Percentiles rank a stretch among this genome's conserved stretches.
Conservation (phyloP, 2,888 invertebrate genomes). For the Drosophila bunnanda region DNA sequence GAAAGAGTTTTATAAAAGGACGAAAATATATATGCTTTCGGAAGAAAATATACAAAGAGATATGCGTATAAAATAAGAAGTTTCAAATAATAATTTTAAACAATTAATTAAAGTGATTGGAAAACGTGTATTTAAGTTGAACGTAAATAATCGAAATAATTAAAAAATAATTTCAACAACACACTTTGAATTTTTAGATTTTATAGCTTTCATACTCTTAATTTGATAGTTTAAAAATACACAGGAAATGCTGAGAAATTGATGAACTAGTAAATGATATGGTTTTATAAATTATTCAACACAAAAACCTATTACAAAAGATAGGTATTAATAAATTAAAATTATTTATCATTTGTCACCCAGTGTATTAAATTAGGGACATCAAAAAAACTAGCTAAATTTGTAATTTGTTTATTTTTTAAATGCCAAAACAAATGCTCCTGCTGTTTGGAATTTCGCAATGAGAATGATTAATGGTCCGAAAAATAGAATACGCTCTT, state of each 20-base stretch:
- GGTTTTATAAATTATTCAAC: not conserved
- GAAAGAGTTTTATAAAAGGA: too few species aligned
- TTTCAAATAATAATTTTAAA: too few species aligned
- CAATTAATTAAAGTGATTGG: too few species aligned
- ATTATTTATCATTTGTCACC: not conserved
- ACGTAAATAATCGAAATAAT: too few species aligned
- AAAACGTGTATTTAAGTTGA: too few species aligned
- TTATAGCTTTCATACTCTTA: too few species aligned
- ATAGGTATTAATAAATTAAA: not conserved
- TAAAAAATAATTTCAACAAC: too few species aligned
- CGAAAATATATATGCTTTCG: too few species aligned
- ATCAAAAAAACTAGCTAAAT: not conserved
- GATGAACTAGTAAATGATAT: not conserved
- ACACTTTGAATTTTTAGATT: too few species aligned
- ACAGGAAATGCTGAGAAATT: not conserved
- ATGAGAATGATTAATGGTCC: conserved; percentile 66
- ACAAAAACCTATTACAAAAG: too few species aligned
- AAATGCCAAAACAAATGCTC: conserved; percentile 22
- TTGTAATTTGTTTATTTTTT: conserved; percentile 18
- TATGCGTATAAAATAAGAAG: too few species aligned
- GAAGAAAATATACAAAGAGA: too few species aligned
- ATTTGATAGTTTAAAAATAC: not conserved
- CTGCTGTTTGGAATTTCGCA: conserved; percentile 62
- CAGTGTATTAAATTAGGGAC: not conserved
- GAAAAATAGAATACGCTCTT: conserved; percentile 18